phyloP scores from a whole-genome alignment of 2,113 vertebrate species.

The Catharus bicknelli region DNA sequence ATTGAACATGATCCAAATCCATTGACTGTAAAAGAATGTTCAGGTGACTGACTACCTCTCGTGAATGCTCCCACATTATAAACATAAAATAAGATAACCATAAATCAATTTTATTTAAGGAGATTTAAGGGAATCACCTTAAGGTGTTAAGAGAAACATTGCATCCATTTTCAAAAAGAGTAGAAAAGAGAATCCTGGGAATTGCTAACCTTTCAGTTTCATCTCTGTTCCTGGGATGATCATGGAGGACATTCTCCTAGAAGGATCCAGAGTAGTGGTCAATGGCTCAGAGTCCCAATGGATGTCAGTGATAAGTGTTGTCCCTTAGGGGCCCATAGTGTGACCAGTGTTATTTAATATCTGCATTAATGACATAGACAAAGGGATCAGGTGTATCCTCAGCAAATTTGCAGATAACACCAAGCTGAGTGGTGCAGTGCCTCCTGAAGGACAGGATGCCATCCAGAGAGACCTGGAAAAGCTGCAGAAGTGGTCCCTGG shows the following conservation, averaged over 20 bases:
- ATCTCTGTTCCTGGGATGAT: not conserved
- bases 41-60: not conserved
- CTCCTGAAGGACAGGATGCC: not conserved
- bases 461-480: not conserved
- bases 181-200: not conserved
- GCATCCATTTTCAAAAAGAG: not conserved
- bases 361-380: not conserved
- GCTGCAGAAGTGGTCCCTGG: not conserved
- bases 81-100: not conserved
- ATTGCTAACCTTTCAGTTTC: not conserved
- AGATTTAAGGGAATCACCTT: not conserved
- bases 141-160: not conserved
- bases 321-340: fast-evolving
- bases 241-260: not conserved
- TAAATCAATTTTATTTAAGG: not conserved
- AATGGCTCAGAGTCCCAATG: fast-evolving
- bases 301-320: not conserved
- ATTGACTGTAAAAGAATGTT: not conserved
- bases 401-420: not conserved
- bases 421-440: not conserved
- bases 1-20: not conserved
- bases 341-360: not conserved
- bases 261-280: not conserved
- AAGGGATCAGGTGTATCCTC: fast-evolving
- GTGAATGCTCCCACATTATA: not conserved